Percentiles rank a stretch among this genome's conserved stretches.
Evolutionary conservation across 2,888 invertebrate genomes (phyloP).

Genomic region (Athrips mouffetella): DNA sequence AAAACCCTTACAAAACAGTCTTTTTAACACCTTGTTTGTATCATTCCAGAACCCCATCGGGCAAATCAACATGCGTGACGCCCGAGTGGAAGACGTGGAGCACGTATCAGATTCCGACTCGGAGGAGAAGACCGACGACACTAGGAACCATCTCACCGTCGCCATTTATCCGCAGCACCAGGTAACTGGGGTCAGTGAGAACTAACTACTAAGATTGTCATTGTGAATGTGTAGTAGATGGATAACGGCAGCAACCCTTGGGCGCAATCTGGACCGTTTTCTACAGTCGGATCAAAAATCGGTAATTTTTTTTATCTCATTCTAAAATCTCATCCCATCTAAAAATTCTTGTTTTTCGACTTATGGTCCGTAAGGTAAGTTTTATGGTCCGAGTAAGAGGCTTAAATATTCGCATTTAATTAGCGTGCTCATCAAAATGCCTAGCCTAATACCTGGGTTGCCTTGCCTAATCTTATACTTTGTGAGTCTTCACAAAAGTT

Average conservation of each 20-base stretch:
- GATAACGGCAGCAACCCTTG: background rate
- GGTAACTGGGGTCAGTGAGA: constrained; percentile 59
- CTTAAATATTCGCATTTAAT: too few relatives aligned
- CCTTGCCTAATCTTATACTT: too few relatives aligned
- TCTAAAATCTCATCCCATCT: too few relatives aligned
- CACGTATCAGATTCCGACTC: constrained; percentile 95
- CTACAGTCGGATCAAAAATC: too few relatives aligned
- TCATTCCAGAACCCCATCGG: constrained; percentile 89
- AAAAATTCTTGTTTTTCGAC: too few relatives aligned
- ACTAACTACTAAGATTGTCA: background rate
- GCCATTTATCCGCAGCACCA: constrained; percentile 96
- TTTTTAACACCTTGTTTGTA: background rate
- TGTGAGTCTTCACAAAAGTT: too few relatives aligned
- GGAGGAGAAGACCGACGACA: constrained; percentile 89
- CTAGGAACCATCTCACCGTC: constrained; percentile 87
- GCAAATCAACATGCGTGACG: constrained; percentile 97
- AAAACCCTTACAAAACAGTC: background rate
- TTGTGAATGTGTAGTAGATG: background rate
- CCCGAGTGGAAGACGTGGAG: constrained; percentile 96
- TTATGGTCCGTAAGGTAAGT: too few relatives aligned
- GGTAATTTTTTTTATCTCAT: too few relatives aligned
- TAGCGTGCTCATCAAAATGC: too few relatives aligned
- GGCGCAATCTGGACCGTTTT: background rate
- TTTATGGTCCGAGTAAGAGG: too few relatives aligned
- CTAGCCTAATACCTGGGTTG: too few relatives aligned